Conservation (phyloP, 2,797 vertebrate species). For the Selene dorsalis region DNA sequence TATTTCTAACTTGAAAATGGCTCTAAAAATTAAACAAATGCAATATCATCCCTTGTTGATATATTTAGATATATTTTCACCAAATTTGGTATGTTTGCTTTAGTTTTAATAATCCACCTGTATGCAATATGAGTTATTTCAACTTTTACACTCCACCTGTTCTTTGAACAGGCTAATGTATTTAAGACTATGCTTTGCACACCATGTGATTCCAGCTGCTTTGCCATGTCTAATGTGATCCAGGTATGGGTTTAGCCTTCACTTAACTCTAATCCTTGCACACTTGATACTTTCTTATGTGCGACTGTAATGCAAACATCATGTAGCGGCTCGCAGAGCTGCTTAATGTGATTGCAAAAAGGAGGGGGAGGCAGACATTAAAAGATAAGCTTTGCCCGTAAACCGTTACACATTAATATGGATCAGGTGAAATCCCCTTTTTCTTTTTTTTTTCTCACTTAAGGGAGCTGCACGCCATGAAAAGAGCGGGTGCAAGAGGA, state of each 20-base stretch:
- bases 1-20: neutral
- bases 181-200: slow-evolving; percentile 54
- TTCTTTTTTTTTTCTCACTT: slow-evolving; percentile 18
- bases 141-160: slow-evolving; percentile 55
- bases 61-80: too few species aligned
- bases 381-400: slow-evolving; percentile 74
- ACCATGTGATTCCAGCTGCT: slow-evolving; percentile 58
- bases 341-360: slow-evolving; percentile 73
- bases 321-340: slow-evolving; percentile 62
- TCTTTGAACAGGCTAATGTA: slow-evolving; percentile 47
- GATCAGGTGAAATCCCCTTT: slow-evolving; percentile 67
- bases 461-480: slow-evolving; percentile 36
- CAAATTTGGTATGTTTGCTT: neutral
- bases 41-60: neutral
- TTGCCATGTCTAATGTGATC: slow-evolving; percentile 70
- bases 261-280: slow-evolving; percentile 70
- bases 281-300: slow-evolving; percentile 65
- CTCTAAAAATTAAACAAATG: neutral
- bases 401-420: slow-evolving; percentile 75
- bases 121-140: slow-evolving; percentile 20
- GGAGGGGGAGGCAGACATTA: slow-evolving; percentile 61
- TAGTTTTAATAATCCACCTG: slow-evolving; percentile 17
- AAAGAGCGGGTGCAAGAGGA: slow-evolving; percentile 36
- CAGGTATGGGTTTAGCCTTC: slow-evolving; percentile 70
- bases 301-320: slow-evolving; percentile 75